A percentile compares a stretch with the other conserved stretches of the same genome.
Evolutionary conservation across 92 coral and sea anemone species (phyloP).

Genomic region (Epizoanthus scotinus): DNA sequence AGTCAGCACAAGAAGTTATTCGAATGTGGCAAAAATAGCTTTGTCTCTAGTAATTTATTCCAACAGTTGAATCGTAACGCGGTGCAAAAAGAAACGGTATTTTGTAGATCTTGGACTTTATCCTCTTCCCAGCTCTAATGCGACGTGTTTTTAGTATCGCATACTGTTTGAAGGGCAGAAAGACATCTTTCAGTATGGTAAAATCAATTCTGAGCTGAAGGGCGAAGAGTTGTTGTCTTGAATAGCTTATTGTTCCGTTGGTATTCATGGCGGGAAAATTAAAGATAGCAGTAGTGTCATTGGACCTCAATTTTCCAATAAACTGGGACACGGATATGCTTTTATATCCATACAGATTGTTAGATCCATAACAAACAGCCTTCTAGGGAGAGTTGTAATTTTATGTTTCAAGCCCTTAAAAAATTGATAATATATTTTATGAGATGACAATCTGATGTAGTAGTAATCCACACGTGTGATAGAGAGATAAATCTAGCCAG

Average conservation of each 20-base stretch:
- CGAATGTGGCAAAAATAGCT: background rate
- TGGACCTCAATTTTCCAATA: background rate
- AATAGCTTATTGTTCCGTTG: slow-evolving; percentile 21
- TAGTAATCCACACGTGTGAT: too few species aligned
- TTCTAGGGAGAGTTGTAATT: background rate
- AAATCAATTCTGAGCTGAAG: background rate
- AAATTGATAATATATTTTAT: too few species aligned
- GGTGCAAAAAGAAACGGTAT: background rate
- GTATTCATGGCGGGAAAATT: slow-evolving; percentile 3
- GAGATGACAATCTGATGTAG: too few species aligned
- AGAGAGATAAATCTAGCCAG: too few species aligned
- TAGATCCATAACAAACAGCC: slow-evolving; percentile 11
- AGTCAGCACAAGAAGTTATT: background rate
- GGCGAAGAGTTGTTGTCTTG: slow-evolving; percentile 24
- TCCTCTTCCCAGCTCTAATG: slow-evolving; percentile 11
- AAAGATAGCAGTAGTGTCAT: slow-evolving; percentile 7
- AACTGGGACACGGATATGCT: slow-evolving; percentile 4
- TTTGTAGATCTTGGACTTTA: slow-evolving; percentile 6
- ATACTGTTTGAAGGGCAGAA: background rate
- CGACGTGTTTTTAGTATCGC: slow-evolving; percentile 25
- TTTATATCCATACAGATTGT: slow-evolving; percentile 24
- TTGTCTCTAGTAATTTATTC: slow-evolving; percentile 9
- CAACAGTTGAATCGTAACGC: slow-evolving; percentile 3
- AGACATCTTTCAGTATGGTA: background rate
- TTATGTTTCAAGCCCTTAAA: background rate